Percentiles rank a stretch among this genome's conserved stretches.
Conservation (phyloP, 2,797 vertebrate genomes). For the Anguilla obscura region DNA sequence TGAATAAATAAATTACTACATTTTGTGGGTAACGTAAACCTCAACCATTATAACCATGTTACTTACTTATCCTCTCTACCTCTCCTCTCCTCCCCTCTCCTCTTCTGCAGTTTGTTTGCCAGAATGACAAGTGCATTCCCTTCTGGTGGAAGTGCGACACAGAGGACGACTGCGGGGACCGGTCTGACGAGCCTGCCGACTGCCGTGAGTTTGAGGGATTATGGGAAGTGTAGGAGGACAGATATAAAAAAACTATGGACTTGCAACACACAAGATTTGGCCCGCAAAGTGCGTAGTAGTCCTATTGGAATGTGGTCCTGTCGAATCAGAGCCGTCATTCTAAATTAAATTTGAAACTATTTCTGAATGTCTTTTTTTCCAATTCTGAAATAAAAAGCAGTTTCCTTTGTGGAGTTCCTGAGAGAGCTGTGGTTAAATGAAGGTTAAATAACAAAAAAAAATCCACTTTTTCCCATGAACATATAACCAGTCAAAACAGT, state of each 20-base stretch:
- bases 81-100: constrained; percentile 32
- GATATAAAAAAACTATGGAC: not conserved
- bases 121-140: constrained; percentile 99
- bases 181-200: constrained; percentile 88
- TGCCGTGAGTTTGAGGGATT: constrained; percentile 82
- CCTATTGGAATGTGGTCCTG: not conserved
- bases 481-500: not conserved
- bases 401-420: not conserved
- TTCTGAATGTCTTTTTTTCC: not conserved
- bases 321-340: not conserved
- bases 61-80: not conserved
- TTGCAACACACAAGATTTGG: not conserved
- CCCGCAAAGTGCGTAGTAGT: no score
- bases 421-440: not conserved
- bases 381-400: not conserved
- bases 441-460: no score
- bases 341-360: not conserved
- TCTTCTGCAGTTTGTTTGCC: constrained; percentile 87
- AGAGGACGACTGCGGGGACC: constrained; percentile 94
- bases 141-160: constrained; percentile 99
- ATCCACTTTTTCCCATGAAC: not conserved
- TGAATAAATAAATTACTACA: no score
- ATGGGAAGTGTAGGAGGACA: not conserved
- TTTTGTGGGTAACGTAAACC: no score
- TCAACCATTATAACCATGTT: no score